These are phyloP conservation scores for Nebria salina DNA, from an alignment of 2,888 invertebrate genomes.

Conservation along the genomic window DNA sequence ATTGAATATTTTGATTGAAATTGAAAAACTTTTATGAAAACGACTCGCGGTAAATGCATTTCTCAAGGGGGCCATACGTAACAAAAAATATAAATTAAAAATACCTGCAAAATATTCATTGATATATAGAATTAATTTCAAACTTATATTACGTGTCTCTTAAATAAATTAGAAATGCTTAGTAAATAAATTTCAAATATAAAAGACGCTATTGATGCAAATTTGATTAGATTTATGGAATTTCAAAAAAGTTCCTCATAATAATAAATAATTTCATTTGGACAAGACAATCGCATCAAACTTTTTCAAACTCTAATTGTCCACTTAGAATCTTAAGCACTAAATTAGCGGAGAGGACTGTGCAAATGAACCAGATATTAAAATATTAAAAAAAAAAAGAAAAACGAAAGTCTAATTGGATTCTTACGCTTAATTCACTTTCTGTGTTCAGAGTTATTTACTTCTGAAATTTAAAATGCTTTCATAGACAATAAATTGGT, in stretches of 20 bases:
- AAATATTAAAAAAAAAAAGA: conserved; percentile 32
- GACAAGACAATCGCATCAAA: conserved; percentile 28
- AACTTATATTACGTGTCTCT: not conserved
- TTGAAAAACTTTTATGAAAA: conserved; percentile 27
- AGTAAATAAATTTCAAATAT: not conserved
- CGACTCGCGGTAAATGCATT: not conserved
- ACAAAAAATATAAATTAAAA: not conserved
- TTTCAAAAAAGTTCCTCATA: conserved; percentile 18
- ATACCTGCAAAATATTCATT: not conserved
- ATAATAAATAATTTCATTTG: conserved; percentile 27
- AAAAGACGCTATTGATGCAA: not conserved
- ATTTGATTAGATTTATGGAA: not conserved
- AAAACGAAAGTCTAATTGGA: conserved; percentile 33
- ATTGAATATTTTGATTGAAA: conserved; percentile 30
- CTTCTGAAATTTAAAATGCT: conserved; percentile 32
- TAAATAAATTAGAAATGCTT: not conserved
- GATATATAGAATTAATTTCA: not conserved
- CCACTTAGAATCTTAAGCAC: conserved; percentile 23
- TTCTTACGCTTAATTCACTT: conserved; percentile 41
- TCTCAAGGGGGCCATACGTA: not conserved
- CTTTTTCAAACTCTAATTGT: conserved; percentile 33
- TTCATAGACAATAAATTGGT: not conserved
- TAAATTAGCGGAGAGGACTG: conserved; percentile 24
- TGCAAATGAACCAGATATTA: conserved; percentile 30
- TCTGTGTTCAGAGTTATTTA: conserved; percentile 37